Evolutionary conservation across 2,113 vertebrate genomes (phyloP), one percentile per base, ranked within the genome.

Genomic region (Cebidichthys violaceus): DNA sequence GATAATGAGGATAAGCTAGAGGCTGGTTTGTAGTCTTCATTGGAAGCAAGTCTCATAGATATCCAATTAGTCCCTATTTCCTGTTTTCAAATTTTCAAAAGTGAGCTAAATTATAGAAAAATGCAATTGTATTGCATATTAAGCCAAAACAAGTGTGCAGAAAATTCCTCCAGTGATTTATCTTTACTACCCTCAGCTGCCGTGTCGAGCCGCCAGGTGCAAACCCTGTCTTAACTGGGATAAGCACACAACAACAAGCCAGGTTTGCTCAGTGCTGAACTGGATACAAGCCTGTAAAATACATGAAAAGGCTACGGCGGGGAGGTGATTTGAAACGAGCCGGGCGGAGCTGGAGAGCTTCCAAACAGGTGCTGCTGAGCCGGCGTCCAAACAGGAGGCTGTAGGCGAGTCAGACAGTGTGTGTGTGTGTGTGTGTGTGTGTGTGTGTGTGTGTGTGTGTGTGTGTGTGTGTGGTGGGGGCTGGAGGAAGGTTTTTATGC

Each of bases 351-450:
- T 90, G 90, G 92, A 93, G 75, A 1, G 17, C 54, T 61, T 92
- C 91, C 89, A 94, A 93, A 91, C 91, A 94, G 92, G 91, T 94
- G 92, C 83, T 88, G 69, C 77, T 70, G 81, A 57, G n/a, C 72
- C 14, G 57, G 50, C 1, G 14, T 85, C 77, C 77, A 67, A 29
- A 80, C 76, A 74, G 61, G 54, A 84, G 85, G 41, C 50, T 73
- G 55, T 54, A 61, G 77, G 61, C 59, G 2, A 78, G 37, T 54
- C 41, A 65, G 69, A 81, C 78, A 4, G 66, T 13, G 55, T 6
- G 55, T 29, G 55, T 29, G 24, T 55, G 54, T 55, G 54, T 55
- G 52, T 24, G 68, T 67, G 77, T 76, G 73, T 57, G 11, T 74
- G 75, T 54, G n/a, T n/a, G n/a, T n/a, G n/a, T n/a, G n/a, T n/a